These are phyloP conservation scores for Fulica atra DNA, from an alignment of 2,113 vertebrate species.

Conservation along the genomic window DNA sequence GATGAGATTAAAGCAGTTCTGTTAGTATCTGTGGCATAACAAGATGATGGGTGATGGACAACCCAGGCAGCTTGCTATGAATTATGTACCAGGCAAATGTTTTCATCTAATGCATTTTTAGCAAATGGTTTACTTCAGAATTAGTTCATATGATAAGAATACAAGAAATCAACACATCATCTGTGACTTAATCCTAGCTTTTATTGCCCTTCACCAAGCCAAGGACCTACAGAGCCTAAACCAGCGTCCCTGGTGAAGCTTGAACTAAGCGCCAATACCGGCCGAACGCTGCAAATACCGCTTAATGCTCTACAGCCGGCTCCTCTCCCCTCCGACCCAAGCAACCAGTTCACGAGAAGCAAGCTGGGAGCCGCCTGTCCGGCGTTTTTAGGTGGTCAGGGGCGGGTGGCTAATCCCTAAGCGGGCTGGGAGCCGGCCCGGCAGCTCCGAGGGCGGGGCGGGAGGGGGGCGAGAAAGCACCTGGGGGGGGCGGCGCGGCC, in stretches of 20 bases:
- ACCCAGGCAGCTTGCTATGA: neutral
- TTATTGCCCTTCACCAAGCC: neutral
- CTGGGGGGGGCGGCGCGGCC: slow-evolving; percentile 73
- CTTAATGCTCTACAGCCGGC: rapidly evolving
- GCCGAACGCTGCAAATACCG: rapidly evolving
- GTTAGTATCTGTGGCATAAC: neutral
- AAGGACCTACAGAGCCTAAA: rapidly evolving
- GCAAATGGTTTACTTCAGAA: neutral
- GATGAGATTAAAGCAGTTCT: neutral
- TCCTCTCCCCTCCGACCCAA: neutral
- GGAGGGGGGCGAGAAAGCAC: slow-evolving; percentile 69
- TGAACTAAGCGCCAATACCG: rapidly evolving
- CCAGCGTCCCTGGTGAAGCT: neutral
- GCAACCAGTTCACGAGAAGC: neutral
- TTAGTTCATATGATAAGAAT: neutral
- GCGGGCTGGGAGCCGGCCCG: neutral
- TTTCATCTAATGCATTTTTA: neutral
- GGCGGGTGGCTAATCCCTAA: neutral
- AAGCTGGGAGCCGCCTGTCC: neutral
- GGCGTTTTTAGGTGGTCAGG: neutral
- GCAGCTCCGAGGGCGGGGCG: neutral
- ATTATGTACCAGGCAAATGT: neutral
- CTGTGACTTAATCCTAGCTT: slow-evolving; percentile 50
- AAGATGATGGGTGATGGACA: neutral
- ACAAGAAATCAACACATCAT: slow-evolving; percentile 14